Evolutionary conservation across 2,797 vertebrate species (phyloP), one percentile per base, ranked within the genome.

Genomic region (Sebastes ruberrimus): DNA sequence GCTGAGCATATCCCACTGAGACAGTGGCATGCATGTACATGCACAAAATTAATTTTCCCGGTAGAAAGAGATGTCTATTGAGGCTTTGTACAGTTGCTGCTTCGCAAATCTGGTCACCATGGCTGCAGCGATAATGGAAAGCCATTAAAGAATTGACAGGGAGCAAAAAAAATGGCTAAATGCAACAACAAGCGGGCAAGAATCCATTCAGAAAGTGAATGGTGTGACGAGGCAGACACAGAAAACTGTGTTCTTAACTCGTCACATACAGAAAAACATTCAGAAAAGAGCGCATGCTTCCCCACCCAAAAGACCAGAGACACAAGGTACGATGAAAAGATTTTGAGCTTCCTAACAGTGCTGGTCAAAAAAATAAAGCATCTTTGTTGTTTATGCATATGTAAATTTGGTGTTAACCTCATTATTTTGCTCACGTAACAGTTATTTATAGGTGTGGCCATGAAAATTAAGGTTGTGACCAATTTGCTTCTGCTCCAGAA

Each of bases 81-180:
- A 81, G 23, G 63, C 62, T 71, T 61, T 77, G 71, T 32, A 53
- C 49, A 53, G 49, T n/a, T 53, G 46, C 52, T 69, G 62, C 57
- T 76, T 52, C 49, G 63, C 61, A 86, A 75, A 79, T 71, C 46
- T 74, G 65, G 66, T 87, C 82, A 33, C 71, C 56, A 67, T 79
- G 71, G 65, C 59, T 86, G 83, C 49, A 38, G 53, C 67, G 32
- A 72, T 81, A 81, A 89, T 86, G 49, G 46, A 77, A 80, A 27
- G 52, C 68, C 33, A 81, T 89, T 88, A 70, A 86, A 86, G 23
- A 84, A 64, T 28, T 72, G 76, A 81, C 64, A 46, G n/a, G n/a
- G n/a, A 56, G 69, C n/a, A 76, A 57, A 64, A 80, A 81, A 83
- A 33, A 49, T 49, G 59, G 6, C 68, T 83, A 70, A 81, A 85